Conservation (phyloP, 2,888 invertebrate species). For the Neoitamus cyanurus region DNA sequence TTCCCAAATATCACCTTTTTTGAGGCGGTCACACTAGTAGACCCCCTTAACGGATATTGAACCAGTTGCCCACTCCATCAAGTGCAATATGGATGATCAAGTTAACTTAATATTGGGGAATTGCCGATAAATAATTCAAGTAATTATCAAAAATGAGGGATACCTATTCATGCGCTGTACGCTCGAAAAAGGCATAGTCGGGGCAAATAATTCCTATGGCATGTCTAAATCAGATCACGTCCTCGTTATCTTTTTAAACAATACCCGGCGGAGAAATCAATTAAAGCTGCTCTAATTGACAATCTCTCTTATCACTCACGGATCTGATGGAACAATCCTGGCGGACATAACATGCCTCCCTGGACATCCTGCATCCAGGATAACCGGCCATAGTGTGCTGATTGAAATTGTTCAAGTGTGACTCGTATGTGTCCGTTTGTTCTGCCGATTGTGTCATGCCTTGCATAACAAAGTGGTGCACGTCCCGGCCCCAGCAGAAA, state of each 20-base stretch:
- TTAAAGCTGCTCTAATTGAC: conserved; percentile 38
- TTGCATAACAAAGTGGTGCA: conserved; percentile 32
- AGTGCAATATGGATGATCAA: background rate
- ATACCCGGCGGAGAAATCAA: conserved; percentile 38
- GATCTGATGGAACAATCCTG: conserved; percentile 33
- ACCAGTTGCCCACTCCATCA: background rate
- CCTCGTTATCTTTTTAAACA: conserved; percentile 42
- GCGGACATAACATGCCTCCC: background rate
- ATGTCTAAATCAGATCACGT: conserved; percentile 33
- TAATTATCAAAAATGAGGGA: background rate
- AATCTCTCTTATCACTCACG: conserved; percentile 43
- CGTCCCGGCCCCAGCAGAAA: conserved; percentile 11
- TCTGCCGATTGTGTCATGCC: conserved; percentile 39
- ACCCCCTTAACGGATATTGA: background rate
- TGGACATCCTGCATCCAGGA: conserved; percentile 4
- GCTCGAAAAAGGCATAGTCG: background rate
- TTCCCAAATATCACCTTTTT: too few species aligned
- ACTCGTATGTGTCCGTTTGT: conserved; percentile 41
- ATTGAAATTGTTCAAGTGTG: conserved; percentile 43
- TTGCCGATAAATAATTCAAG: background rate
- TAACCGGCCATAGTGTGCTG: conserved; percentile 33
- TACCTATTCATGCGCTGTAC: background rate
- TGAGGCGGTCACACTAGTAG: too few species aligned
- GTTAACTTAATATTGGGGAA: background rate
- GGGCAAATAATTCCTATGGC: background rate